These are phyloP conservation scores for Poecilus cupreus DNA, from an alignment of 2,888 invertebrate genomes.

Conservation along the genomic window DNA sequence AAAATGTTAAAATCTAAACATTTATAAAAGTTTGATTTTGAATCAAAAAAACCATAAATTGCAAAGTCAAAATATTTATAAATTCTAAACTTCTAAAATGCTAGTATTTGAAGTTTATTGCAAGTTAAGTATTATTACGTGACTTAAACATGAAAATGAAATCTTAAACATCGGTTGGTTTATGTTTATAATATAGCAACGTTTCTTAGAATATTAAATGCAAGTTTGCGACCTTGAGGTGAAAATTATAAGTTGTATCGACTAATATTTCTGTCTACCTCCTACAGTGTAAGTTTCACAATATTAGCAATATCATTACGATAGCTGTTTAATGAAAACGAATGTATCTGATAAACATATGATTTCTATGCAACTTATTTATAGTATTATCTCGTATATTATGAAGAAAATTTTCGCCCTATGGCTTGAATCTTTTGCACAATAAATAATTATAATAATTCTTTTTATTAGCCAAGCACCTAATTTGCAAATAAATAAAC, in stretches of 20 bases:
- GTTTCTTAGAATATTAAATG: constrained; percentile 33
- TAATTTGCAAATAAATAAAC: too few species aligned
- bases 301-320: constrained; percentile 21
- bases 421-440: too few species aligned
- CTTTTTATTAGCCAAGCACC: too few species aligned
- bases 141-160: constrained; percentile 18
- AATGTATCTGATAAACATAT: not conserved
- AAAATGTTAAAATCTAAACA: not conserved
- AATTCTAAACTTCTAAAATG: not conserved
- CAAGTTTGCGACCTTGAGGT: constrained; percentile 34
- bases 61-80: constrained; percentile 78
- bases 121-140: constrained; percentile 17
- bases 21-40: not conserved
- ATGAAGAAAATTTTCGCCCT: too few species aligned
- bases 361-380: too few species aligned
- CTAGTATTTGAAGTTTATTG: not conserved
- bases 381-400: too few species aligned
- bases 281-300: constrained; percentile 28
- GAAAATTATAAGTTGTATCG: constrained; percentile 21
- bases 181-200: constrained; percentile 6
- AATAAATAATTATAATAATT: too few species aligned
- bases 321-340: not conserved
- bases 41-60: not conserved
- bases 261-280: constrained; percentile 25
- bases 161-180: constrained; percentile 37